These are phyloP conservation scores for Colletes collaris DNA, from an alignment of 2,888 invertebrate species.

Conservation along the genomic window DNA sequence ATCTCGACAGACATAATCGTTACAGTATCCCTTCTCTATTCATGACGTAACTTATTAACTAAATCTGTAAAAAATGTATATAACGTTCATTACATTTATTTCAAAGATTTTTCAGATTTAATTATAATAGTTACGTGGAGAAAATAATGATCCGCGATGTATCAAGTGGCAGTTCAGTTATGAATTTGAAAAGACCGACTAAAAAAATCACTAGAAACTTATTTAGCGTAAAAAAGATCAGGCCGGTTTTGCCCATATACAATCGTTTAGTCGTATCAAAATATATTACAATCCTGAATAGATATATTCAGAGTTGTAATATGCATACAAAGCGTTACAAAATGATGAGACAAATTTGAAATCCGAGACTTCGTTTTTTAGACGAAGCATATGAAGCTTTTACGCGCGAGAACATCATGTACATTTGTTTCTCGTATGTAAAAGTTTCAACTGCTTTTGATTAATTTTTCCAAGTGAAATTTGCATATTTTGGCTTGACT, in stretches of 20 bases:
- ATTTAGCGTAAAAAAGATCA: slow-evolving; percentile 40
- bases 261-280: slow-evolving; percentile 49
- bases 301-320: slow-evolving; percentile 9
- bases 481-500: too few relatives aligned
- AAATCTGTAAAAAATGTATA: slow-evolving; percentile 45
- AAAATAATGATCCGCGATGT: slow-evolving; percentile 36
- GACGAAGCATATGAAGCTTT: too few relatives aligned
- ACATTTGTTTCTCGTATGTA: too few relatives aligned
- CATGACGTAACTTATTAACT: slow-evolving; percentile 42
- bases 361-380: too few relatives aligned
- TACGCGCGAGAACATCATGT: too few relatives aligned
- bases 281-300: slow-evolving; percentile 41
- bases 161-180: slow-evolving; percentile 43
- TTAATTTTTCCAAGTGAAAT: too few relatives aligned
- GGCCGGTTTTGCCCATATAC: slow-evolving; percentile 36
- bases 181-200: slow-evolving; percentile 44
- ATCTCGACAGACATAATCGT: slow-evolving; percentile 19
- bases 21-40: slow-evolving; percentile 17
- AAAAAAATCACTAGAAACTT: slow-evolving; percentile 53
- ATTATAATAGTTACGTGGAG: slow-evolving; percentile 31
- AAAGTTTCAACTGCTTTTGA: too few relatives aligned
- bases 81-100: slow-evolving; percentile 44
- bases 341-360: too few relatives aligned
- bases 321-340: slow-evolving; percentile 5
- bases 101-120: slow-evolving; percentile 29